These are phyloP conservation scores for Hoplostethus mediterraneus DNA, from an alignment of 2,797 vertebrate species.

Conservation along the genomic window DNA sequence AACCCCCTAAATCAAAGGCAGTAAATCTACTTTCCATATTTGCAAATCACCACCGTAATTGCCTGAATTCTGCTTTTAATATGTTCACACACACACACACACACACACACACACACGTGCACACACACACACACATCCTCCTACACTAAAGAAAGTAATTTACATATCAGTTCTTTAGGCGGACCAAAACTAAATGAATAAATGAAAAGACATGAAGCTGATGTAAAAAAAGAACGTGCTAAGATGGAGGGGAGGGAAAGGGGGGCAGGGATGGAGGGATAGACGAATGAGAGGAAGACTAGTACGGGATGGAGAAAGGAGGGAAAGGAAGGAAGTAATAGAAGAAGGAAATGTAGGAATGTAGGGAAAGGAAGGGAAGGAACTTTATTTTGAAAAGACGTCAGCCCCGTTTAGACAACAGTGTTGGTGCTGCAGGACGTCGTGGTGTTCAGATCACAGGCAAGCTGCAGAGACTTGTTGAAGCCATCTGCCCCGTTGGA, in stretches of 20 bases:
- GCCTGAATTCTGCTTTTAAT: slow-evolving; percentile 25
- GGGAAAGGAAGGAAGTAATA: too few relatives aligned
- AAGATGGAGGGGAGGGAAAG: too few relatives aligned
- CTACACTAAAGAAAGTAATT: slow-evolving; percentile 19
- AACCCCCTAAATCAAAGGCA: background rate
- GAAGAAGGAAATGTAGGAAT: too few relatives aligned
- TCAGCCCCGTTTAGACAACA: background rate
- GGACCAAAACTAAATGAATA: slow-evolving; percentile 12
- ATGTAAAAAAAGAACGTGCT: background rate
- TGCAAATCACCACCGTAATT: slow-evolving; percentile 1
- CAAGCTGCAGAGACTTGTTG: slow-evolving; percentile 39
- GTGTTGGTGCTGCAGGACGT: slow-evolving; percentile 29
- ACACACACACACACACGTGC: slow-evolving; percentile 1
- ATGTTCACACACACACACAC: background rate
- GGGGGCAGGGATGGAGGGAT: too few relatives aligned
- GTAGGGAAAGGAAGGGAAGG: too few relatives aligned
- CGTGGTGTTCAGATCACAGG: slow-evolving; percentile 50
- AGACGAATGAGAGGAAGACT: too few relatives aligned
- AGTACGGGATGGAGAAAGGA: too few relatives aligned
- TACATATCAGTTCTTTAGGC: slow-evolving; percentile 20
- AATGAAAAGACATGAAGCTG: slow-evolving; percentile 8
- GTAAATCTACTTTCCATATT: background rate
- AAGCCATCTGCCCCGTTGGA: slow-evolving; percentile 67
- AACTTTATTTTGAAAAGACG: slow-evolving; percentile 25
- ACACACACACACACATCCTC: slow-evolving; percentile 17